Base-by-base conservation (phyloP, 1,140 invertebrate genomes). In the Eupristina koningsbergeri region DNA sequence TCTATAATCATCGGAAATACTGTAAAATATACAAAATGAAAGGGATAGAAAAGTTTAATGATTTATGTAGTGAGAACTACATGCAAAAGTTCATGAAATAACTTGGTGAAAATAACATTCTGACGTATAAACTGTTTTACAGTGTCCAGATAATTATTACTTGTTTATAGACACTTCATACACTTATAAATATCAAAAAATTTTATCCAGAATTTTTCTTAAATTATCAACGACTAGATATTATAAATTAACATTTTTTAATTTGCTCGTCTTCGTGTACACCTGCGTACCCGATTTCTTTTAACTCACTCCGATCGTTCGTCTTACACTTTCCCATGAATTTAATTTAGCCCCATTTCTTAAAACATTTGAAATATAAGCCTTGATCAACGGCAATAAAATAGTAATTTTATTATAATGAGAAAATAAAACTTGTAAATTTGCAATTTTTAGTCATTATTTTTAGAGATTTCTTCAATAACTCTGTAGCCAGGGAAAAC, bases 1-100 rank as follows among this genome's bases (percentile, higher is more conserved):
- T 71, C 39, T 71, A 36, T 41, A 71, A 41, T 71, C 67, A 39
- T 71, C 36, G 41, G 67, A 71, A 71, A 71, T 71, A 71, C 29
- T 71, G 22, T 71, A 41, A 71, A 69, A 71, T 71, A 41, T 71
- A 71, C 3, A 26, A 71, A 41, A 71, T 71, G 36, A 71, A 71
- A 19, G n/a, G 26, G 26, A 71, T 13, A 71, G 36, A 71, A 41
- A 71, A 71, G 67, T 71, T 71, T 5, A 71, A 71, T 71, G 67
- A 71, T 71, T 71, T 71, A 41, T 71, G 67, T 41, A 71, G 67
- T 71, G 67, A 71, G 67, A 71, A 41, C 8, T 5, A 45, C 41
- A 71, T 71, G 67, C 67, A 71, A 11, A 41, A 71, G 39, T 41
- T 31, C 26, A n/a, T 41, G 67, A 71, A 71, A 71, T 36, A 0